phyloP scores from a whole-genome alignment of 1,140 invertebrate genomes.

The Drosophila chauvacae region DNA sequence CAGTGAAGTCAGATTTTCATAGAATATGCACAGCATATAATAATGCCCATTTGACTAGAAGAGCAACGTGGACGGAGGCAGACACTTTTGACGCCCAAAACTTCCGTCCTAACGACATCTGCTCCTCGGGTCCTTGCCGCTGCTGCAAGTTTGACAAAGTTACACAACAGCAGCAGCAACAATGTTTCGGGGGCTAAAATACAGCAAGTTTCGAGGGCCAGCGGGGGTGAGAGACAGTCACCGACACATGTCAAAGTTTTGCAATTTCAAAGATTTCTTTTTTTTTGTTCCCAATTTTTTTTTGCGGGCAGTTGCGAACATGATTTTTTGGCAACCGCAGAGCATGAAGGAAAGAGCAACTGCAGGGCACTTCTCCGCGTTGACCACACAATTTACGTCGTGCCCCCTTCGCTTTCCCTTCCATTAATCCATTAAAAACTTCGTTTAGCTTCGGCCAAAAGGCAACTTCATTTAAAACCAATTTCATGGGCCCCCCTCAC shows the following conservation, averaged over 20 bases:
- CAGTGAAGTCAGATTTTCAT: slow-evolving; percentile 1
- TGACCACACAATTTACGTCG: slow-evolving; percentile 39
- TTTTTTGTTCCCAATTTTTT: not conserved
- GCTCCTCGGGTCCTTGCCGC: slow-evolving; percentile 3
- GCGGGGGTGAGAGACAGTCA: slow-evolving; percentile 19
- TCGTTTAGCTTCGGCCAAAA: slow-evolving; percentile 44
- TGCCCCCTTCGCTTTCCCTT: not conserved
- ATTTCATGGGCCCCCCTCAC: slow-evolving; percentile 35
- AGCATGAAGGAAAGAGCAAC: slow-evolving; percentile 5
- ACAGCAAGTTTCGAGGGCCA: slow-evolving; percentile 7
- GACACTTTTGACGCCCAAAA: slow-evolving; percentile 37
- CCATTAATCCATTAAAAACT: slow-evolving; percentile 78
- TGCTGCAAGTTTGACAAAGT: slow-evolving; percentile 70
- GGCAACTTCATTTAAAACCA: slow-evolving; percentile 67
- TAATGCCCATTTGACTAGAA: slow-evolving; percentile 56
- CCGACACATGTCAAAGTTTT: slow-evolving; percentile 78
- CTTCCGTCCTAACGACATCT: slow-evolving; percentile 53
- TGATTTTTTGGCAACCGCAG: slow-evolving; percentile 61
- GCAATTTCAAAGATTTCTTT: slow-evolving; percentile 63
- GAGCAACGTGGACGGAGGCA: slow-evolving; percentile 14
- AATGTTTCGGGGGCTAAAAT: not conserved
- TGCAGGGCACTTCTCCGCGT: slow-evolving; percentile 19
- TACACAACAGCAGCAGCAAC: slow-evolving; percentile 45
- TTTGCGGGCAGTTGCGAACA: slow-evolving; percentile 29
- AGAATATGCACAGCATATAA: slow-evolving; percentile 32